Evolutionary conservation across 2,888 invertebrate genomes (phyloP).

Genomic region (Coronaproctus castanopsis): DNA sequence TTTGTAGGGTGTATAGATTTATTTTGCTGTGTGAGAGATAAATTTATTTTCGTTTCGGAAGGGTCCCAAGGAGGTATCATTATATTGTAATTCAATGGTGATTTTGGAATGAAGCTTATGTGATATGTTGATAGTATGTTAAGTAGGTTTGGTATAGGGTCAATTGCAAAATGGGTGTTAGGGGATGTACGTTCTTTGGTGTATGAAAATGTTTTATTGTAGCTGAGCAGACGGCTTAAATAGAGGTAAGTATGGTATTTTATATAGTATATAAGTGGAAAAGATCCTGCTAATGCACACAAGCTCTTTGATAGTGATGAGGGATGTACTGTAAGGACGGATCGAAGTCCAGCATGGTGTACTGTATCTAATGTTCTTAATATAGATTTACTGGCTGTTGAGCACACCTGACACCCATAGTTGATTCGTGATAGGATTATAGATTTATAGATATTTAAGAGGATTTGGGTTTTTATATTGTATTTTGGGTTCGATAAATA

Average conservation of each 20-base stretch:
- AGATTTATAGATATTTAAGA: background rate
- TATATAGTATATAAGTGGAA: background rate
- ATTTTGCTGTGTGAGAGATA: too few relatives aligned
- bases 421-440: background rate
- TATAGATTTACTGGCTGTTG: background rate
- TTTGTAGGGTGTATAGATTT: too few relatives aligned
- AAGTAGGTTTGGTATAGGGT: background rate
- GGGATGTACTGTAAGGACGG: background rate
- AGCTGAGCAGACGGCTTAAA: background rate
- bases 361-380: background rate
- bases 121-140: background rate
- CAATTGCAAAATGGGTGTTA: too few relatives aligned
- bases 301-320: background rate
- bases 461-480: background rate
- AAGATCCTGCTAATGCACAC: background rate
- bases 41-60: background rate
- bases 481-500: background rate
- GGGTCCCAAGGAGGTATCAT: background rate
- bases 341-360: background rate
- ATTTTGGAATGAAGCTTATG: background rate
- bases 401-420: background rate
- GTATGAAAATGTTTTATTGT: too few relatives aligned
- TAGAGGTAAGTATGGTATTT: background rate
- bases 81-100: background rate
- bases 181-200: too few relatives aligned